These are phyloP conservation scores for Ceriagrion tenellum DNA, from an alignment of 2,888 invertebrate genomes.

Conservation along the genomic window DNA sequence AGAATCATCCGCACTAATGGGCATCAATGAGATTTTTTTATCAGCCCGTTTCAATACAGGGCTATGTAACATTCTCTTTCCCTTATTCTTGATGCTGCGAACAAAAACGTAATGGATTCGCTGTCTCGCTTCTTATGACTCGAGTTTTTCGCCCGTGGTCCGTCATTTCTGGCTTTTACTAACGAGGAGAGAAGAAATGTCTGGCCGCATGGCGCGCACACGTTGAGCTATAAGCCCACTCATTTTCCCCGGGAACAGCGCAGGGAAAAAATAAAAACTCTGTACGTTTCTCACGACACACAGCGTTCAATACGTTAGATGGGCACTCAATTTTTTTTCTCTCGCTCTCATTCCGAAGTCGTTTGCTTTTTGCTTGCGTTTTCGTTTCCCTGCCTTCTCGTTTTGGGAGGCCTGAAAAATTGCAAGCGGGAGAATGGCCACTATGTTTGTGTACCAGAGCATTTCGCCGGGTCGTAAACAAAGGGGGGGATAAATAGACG, in stretches of 20 bases:
- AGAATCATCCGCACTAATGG: too few species aligned
- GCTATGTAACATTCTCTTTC: too few species aligned
- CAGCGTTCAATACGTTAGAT: constrained; percentile 12
- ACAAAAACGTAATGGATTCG: too few species aligned
- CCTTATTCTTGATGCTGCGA: too few species aligned
- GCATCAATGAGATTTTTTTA: too few species aligned
- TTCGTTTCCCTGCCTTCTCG: constrained; percentile 4
- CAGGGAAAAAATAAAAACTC: background rate
- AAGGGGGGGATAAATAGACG: constrained; percentile 5
- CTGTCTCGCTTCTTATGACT: too few species aligned
- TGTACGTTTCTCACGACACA: background rate
- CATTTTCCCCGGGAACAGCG: background rate
- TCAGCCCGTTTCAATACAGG: too few species aligned
- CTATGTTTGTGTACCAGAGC: constrained; percentile 37
- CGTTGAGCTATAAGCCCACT: background rate
- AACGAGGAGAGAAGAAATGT: background rate
- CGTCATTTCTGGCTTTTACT: background rate
- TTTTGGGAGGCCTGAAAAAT: constrained; percentile 34
- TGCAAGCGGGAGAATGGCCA: background rate
- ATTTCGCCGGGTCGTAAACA: constrained; percentile 41
- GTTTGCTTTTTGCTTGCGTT: constrained; percentile 14
- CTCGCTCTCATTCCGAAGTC: background rate
- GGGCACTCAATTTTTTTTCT: constrained; percentile 15
- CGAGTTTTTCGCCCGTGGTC: background rate
- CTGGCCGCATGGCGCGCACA: background rate